These are phyloP conservation scores for Heteropelma amictum DNA, from an alignment of 2,888 invertebrate genomes.

Conservation along the genomic window DNA sequence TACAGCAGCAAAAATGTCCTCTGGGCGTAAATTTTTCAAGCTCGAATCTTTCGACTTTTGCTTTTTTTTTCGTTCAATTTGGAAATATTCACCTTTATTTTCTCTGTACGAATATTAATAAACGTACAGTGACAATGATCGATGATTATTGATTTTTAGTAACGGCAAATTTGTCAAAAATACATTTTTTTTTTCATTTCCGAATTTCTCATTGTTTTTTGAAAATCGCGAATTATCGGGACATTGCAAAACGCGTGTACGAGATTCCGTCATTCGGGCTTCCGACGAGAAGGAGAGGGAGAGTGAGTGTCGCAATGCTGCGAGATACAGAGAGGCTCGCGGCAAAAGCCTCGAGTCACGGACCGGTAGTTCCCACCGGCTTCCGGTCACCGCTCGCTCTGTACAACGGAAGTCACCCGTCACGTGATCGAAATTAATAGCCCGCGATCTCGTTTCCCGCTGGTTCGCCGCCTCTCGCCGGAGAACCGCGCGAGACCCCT, in stretches of 20 bases:
- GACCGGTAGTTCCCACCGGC: slow-evolving; percentile 49
- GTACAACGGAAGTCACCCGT: slow-evolving; percentile 51
- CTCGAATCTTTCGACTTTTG: slow-evolving; percentile 19
- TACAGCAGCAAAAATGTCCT: too few relatives aligned
- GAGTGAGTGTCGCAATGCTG: background rate
- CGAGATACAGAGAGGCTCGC: background rate
- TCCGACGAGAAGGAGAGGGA: background rate
- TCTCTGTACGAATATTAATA: too few relatives aligned
- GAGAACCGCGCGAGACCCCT: background rate
- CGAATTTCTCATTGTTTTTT: too few relatives aligned
- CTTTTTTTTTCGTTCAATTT: too few relatives aligned
- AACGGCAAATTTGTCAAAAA: too few relatives aligned
- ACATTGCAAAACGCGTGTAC: background rate
- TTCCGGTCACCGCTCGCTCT: slow-evolving; percentile 53
- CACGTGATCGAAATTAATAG: slow-evolving; percentile 57
- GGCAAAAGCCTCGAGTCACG: slow-evolving; percentile 42
- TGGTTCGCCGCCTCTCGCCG: background rate
- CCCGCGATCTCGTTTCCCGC: slow-evolving; percentile 38
- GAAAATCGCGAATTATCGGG: too few relatives aligned
- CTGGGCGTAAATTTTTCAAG: slow-evolving; percentile 8
- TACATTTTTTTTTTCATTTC: too few relatives aligned
- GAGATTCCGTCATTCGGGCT: slow-evolving; percentile 7
- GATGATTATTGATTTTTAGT: too few relatives aligned
- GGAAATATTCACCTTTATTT: too few relatives aligned
- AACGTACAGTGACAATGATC: too few relatives aligned